A percentile compares a stretch with the other conserved stretches of the same genome.
Evolutionary conservation across 2,113 vertebrate species (phyloP).

Genomic region (Dicentrarchus labrax): DNA sequence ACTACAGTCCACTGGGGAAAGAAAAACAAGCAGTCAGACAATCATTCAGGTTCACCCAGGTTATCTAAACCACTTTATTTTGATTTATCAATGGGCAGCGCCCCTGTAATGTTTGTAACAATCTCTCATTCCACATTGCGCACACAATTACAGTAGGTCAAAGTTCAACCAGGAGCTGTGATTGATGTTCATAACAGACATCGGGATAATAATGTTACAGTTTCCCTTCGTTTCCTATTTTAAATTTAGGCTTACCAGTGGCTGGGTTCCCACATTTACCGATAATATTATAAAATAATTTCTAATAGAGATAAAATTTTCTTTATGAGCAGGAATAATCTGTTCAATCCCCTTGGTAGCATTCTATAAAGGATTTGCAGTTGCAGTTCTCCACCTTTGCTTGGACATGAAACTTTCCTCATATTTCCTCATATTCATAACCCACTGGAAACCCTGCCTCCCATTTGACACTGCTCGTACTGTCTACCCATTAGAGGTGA

Average conservation of each 20-base stretch:
- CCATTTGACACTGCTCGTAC: background rate
- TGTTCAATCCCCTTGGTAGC: slow-evolving; percentile 6
- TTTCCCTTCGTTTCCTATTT: background rate
- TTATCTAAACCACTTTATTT: background rate
- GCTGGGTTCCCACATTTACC: background rate
- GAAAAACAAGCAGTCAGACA: background rate
- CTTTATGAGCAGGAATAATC: background rate
- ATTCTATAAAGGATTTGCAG: background rate
- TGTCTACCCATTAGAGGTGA: slow-evolving; percentile 12
- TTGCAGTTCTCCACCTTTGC: background rate
- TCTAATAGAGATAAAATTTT: background rate
- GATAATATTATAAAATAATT: too few relatives aligned
- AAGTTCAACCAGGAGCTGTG: background rate
- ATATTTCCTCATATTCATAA: slow-evolving; percentile 1
- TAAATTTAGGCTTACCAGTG: background rate
- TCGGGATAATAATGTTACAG: background rate
- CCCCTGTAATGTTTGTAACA: background rate
- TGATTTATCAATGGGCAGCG: background rate
- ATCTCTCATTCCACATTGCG: too few relatives aligned
- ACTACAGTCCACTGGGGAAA: background rate
- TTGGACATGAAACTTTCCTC: background rate
- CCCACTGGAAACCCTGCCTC: background rate
- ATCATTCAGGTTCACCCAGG: background rate
- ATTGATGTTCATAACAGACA: background rate
- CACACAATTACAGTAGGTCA: background rate